Evolutionary conservation across 2,888 invertebrate species (phyloP), one percentile per base, ranked within the genome.

Genomic region (Rotaria magnacalcarata): DNA sequence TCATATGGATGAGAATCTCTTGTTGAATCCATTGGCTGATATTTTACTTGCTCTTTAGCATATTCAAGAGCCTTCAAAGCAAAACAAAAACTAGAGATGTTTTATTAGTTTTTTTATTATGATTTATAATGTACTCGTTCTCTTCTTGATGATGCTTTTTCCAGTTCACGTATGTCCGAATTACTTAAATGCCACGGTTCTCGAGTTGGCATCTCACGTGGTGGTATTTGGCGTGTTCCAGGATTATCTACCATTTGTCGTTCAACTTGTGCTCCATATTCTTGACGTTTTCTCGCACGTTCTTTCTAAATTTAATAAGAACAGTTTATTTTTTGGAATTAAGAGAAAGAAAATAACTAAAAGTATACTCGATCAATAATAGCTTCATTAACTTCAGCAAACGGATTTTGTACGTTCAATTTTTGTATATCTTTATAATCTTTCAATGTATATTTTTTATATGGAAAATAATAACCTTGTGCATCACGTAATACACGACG

Each of bases 171-270:
- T 47, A 14, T 24, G 10, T 8, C 11, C 10, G n/a, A n/a, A 14
- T 41, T 80, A 47, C 47, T 41, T 80, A 43, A 43, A 80, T 80
- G 80, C 80, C 80, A 80, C 47, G 80, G 80, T 80, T 80, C 47
- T 24, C 41, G 24, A 11, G 43, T n/a, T 8, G 11, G 2, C 4
- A 34, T 67, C 34, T 67, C 67, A 27, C 19, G 8, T 34, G 34
- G 16, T 27, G 34, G 27, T 34, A 27, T 3, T 7, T 34, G 80
- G 2, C n/a, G 80, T n/a, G 11, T 24, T 47, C 8, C 47, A n/a
- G 47, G 16, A 80, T 24, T 47, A n/a, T 80, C 80, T 19, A 80
- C 34, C 4, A 80, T 41, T 24, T 24, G n/a, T 43, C 34, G 47
- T n/a, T 80, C 80, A 80, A 80, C 19, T 7, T 14, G n/a, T 80